phyloP scores from a whole-genome alignment of 2,113 vertebrate species.

The Aleadryas rufinucha region DNA sequence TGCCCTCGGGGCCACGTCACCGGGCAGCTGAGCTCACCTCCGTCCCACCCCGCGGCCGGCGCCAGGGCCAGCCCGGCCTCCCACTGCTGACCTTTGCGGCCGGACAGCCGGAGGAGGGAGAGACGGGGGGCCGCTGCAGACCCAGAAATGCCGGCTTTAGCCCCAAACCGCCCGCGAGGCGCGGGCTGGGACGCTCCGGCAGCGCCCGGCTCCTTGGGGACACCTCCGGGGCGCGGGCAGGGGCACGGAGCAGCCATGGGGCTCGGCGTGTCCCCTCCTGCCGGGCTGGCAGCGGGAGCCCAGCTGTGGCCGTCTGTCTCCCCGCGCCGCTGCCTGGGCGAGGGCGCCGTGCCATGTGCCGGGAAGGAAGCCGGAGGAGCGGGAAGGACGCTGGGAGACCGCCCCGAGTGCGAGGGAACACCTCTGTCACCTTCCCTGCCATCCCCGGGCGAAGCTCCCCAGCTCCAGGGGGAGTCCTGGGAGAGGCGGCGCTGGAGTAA shows the following conservation, averaged over 20 bases:
- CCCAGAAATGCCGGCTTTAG: background rate
- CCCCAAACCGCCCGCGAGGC: fast-evolving
- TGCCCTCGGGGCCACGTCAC: background rate
- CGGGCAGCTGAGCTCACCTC: constrained; percentile 47
- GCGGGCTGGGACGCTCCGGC: background rate
- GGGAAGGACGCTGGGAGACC: background rate
- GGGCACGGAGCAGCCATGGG: background rate
- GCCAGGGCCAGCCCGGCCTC: background rate
- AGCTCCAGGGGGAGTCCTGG: fast-evolving
- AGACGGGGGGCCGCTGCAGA: too few relatives aligned
- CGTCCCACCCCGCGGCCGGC: background rate
- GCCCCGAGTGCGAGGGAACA: background rate
- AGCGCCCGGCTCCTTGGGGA: background rate
- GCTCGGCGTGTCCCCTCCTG: constrained; percentile 3
- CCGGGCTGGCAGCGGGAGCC: background rate
- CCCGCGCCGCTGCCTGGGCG: background rate
- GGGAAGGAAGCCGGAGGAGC: background rate
- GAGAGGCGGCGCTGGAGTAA: fast-evolving
- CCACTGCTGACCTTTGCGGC: constrained; percentile 23
- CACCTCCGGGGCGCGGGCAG: background rate
- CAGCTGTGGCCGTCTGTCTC: constrained; percentile 56
- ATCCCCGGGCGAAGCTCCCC: background rate
- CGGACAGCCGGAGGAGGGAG: background rate
- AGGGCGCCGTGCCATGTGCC: constrained; percentile 15
- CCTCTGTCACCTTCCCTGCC: background rate